A percentile compares a stretch with the other conserved stretches of the same genome.
Evolutionary conservation across 2,113 vertebrate genomes (phyloP).

Genomic region (Fulica atra): DNA sequence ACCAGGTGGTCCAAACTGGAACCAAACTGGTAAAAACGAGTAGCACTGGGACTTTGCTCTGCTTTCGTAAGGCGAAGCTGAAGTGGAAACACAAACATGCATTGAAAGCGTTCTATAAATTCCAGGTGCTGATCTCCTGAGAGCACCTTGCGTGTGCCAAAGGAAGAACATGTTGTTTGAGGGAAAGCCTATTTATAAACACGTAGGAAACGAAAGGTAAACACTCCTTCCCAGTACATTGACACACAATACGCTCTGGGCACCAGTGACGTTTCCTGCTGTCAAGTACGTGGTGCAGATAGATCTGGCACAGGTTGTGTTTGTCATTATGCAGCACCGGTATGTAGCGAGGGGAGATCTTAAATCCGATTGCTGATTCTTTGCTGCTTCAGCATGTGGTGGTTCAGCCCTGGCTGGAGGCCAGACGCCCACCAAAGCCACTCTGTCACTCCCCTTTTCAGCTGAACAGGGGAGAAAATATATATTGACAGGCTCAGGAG

Average conservation of each 20-base stretch:
- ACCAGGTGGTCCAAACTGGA: neutral
- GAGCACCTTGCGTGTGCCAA: neutral
- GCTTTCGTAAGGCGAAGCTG: neutral
- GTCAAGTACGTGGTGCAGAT: neutral
- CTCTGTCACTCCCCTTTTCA: too few relatives aligned
- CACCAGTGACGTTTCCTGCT: neutral
- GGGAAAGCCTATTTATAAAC: neutral
- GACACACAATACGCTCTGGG: neutral
- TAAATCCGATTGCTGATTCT: neutral
- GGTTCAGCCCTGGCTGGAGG: too few relatives aligned
- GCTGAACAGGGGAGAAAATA: too few relatives aligned
- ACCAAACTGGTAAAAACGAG: neutral
- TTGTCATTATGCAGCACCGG: neutral
- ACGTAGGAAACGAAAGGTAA: neutral
- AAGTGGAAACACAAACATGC: neutral
- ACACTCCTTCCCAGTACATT: neutral
- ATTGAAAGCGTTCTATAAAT: neutral
- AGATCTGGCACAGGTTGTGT: neutral
- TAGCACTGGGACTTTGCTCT: fast-evolving
- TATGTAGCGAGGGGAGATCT: neutral
- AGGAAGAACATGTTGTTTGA: neutral
- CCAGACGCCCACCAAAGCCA: too few relatives aligned
- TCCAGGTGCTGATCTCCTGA: neutral
- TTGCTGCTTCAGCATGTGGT: neutral
- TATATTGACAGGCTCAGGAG: too few relatives aligned